Evolutionary conservation across 2,888 invertebrate genomes (phyloP).

Genomic region (Drosophila antonietae): DNA sequence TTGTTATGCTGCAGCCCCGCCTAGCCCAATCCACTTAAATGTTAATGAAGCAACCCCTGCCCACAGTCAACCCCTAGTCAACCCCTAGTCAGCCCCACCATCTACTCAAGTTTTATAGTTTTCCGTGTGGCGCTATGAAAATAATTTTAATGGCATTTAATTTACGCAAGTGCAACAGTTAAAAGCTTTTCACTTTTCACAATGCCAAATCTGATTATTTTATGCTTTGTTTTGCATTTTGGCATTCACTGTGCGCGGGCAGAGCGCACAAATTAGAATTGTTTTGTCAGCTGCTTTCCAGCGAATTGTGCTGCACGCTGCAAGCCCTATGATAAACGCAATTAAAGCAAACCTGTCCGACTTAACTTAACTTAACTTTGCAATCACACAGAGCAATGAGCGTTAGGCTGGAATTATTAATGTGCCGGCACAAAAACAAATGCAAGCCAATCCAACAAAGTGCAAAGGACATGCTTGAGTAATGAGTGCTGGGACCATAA

Average conservation of each 20-base stretch:
- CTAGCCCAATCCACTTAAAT: slow-evolving; percentile 39
- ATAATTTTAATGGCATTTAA: slow-evolving; percentile 80
- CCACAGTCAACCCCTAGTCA: not conserved
- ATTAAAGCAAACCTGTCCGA: slow-evolving; percentile 37
- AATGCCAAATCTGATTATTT: slow-evolving; percentile 71
- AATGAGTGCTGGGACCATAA: slow-evolving; percentile 55
- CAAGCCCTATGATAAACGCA: slow-evolving; percentile 47
- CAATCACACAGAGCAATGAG: slow-evolving; percentile 44
- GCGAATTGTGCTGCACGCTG: slow-evolving; percentile 34
- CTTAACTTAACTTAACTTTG: slow-evolving; percentile 2
- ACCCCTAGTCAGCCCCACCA: not conserved
- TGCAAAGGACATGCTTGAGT: slow-evolving; percentile 61
- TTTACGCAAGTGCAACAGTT: slow-evolving; percentile 77
- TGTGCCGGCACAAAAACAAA: slow-evolving; percentile 28
- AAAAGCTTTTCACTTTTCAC: slow-evolving; percentile 71
- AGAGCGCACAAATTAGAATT: slow-evolving; percentile 49
- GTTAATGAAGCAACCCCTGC: slow-evolving; percentile 49
- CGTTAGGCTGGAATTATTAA: slow-evolving; percentile 49
- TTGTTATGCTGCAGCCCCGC: slow-evolving; percentile 50
- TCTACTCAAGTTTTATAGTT: slow-evolving; percentile 45
- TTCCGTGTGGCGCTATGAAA: slow-evolving; percentile 57
- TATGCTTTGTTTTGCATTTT: slow-evolving; percentile 74
- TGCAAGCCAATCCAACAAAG: slow-evolving; percentile 55
- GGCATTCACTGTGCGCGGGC: slow-evolving; percentile 12
- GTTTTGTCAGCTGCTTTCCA: slow-evolving; percentile 64